Conservation (phyloP, 2,888 invertebrate species). For the Petrolisthes cinctipes region DNA sequence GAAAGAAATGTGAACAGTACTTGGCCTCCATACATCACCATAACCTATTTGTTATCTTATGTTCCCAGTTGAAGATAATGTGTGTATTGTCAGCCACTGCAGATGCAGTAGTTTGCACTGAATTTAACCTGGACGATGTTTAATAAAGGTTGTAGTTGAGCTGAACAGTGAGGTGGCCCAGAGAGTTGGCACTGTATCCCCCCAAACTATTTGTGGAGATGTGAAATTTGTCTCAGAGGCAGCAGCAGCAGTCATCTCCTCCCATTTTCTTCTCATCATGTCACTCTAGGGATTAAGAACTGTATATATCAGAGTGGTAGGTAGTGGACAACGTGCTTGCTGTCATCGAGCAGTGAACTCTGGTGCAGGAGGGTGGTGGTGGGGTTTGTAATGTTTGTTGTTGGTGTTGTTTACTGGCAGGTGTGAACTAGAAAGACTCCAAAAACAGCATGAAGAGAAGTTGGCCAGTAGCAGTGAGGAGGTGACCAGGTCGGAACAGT, state of each 20-base stretch:
- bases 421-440: conserved; percentile 50
- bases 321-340: background rate
- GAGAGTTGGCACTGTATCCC: conserved; percentile 38
- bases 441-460: conserved; percentile 52
- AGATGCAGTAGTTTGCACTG: too few relatives aligned
- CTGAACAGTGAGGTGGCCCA: background rate
- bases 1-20: too few relatives aligned
- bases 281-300: background rate
- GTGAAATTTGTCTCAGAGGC: conserved; percentile 3
- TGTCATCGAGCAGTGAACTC: background rate
- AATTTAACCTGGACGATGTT: too few relatives aligned
- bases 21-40: too few relatives aligned
- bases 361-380: background rate
- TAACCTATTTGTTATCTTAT: too few relatives aligned
- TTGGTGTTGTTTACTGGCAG: conserved; percentile 24
- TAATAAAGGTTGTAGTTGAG: too few relatives aligned
- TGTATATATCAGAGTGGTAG: background rate
- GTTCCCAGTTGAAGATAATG: too few relatives aligned
- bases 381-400: background rate
- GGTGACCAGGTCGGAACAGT: conserved; percentile 68
- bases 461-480: conserved; percentile 68
- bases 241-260: background rate
- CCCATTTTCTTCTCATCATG: conserved; percentile 24
- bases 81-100: too few relatives aligned
- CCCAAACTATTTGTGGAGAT: conserved; percentile 51